Conservation (phyloP, 1,140 invertebrate genomes). For the Drosophila subpulchrella region DNA sequence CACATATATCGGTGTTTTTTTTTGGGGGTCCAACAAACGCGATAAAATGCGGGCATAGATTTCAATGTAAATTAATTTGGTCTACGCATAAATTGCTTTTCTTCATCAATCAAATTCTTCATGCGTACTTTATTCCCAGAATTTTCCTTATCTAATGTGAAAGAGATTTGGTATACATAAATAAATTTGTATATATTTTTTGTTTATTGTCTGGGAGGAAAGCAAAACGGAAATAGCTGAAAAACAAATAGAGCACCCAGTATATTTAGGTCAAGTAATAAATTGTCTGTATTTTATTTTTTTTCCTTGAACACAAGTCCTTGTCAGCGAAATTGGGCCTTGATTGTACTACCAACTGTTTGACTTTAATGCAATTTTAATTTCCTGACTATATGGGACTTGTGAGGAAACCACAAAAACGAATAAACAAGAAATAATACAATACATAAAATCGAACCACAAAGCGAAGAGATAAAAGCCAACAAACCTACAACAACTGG, state of each 20-base stretch:
- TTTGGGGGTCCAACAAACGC: constrained; percentile 22
- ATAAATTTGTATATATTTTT: constrained; percentile 12
- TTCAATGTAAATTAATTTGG: constrained; percentile 42
- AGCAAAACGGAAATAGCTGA: constrained; percentile 30
- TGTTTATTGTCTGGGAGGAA: constrained; percentile 26
- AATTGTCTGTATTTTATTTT: constrained; percentile 2
- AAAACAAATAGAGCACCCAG: constrained; percentile 1
- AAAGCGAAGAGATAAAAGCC: constrained; percentile 25
- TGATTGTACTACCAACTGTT: constrained; percentile 8
- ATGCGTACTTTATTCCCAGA: constrained; percentile 25
- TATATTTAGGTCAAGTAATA: constrained; percentile 47
- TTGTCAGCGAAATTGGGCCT: not conserved
- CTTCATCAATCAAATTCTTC: constrained; percentile 29
- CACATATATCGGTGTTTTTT: constrained; percentile 26
- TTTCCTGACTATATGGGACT: constrained; percentile 33
- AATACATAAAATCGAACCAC: constrained; percentile 32
- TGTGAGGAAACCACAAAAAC: constrained; percentile 43
- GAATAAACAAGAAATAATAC: constrained; percentile 38
- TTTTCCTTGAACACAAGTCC: constrained; percentile 29
- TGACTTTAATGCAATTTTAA: constrained; percentile 48
- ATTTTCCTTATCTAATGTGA: constrained; percentile 28
- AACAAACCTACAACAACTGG: constrained; percentile 29
- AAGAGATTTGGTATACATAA: constrained; percentile 23
- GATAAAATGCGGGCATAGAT: constrained; percentile 32
- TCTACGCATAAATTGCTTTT: constrained; percentile 27